Percentiles rank a stretch among this genome's conserved stretches.
phyloP scores from a whole-genome alignment of 2,113 vertebrate species.

The Diadophis punctatus region DNA sequence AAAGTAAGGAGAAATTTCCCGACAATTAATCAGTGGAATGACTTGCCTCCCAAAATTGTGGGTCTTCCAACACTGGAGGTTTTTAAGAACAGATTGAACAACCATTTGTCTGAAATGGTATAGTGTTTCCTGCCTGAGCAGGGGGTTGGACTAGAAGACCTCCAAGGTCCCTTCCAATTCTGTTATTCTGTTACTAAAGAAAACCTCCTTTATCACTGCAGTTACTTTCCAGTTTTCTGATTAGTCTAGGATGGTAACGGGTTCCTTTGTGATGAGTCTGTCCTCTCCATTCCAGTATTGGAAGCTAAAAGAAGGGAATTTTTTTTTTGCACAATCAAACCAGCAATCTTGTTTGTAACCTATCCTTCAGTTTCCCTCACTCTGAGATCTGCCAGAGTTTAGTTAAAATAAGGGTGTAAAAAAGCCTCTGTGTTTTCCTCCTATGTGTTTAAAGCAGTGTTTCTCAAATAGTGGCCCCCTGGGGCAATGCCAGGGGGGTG shows the following conservation, averaged over 20 bases:
- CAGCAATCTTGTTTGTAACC: neutral
- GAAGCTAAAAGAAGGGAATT: neutral
- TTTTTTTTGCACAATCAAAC: neutral
- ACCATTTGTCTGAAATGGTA: neutral
- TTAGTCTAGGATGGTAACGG: neutral
- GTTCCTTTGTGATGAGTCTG: neutral
- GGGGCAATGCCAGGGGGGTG: too few species aligned
- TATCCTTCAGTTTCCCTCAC: too few species aligned
- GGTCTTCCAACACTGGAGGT: neutral
- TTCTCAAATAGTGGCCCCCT: too few species aligned
- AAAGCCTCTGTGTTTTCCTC: neutral
- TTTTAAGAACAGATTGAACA: neutral
- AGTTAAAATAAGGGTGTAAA: neutral
- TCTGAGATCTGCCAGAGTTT: neutral
- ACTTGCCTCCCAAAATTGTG: neutral
- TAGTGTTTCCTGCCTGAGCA: neutral
- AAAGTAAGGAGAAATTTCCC: neutral
- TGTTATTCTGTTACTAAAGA: neutral
- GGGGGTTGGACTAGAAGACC: neutral
- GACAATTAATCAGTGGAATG: neutral
- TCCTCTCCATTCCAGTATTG: neutral
- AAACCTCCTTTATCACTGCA: neutral
- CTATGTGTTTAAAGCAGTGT: neutral
- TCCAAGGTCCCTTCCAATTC: neutral
- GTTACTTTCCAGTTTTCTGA: neutral